Conservation (phyloP, 2,888 invertebrate genomes). For the Cantharis nigra region DNA sequence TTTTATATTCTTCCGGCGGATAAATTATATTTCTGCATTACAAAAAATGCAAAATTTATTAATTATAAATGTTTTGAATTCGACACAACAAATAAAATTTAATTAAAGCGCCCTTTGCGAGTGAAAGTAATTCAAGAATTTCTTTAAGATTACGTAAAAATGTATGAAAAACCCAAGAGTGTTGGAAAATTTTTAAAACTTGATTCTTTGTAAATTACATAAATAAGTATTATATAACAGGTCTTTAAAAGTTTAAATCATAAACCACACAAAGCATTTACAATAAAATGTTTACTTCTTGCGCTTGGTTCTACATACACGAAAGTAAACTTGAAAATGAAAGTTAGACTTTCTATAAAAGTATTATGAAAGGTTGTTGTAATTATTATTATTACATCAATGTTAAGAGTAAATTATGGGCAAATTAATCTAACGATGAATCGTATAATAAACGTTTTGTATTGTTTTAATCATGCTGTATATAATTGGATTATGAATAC, state of each 20-base stretch:
- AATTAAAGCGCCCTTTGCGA: background rate
- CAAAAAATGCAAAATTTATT: background rate
- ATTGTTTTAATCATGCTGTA: background rate
- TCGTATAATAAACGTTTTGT: background rate
- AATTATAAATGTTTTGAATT: background rate
- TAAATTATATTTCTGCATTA: background rate
- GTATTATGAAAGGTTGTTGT: background rate
- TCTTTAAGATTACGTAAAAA: background rate
- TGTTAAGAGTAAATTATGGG: background rate
- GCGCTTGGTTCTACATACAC: background rate
- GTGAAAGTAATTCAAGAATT: background rate
- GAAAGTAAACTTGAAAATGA: slow-evolving; percentile 1
- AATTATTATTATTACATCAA: background rate
- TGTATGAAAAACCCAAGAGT: background rate
- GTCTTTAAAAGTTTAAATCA: background rate
- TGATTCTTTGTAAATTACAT: no score
- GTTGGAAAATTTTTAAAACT: background rate
- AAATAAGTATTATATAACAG: background rate
- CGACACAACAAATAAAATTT: background rate
- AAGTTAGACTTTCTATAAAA: background rate
- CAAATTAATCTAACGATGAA: background rate
- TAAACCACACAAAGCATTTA: background rate
- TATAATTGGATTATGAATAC: background rate
- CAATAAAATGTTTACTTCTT: background rate
- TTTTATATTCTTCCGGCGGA: no score